phyloP scores from a whole-genome alignment of 2,113 vertebrate genomes.

The Pangasianodon gigas region DNA sequence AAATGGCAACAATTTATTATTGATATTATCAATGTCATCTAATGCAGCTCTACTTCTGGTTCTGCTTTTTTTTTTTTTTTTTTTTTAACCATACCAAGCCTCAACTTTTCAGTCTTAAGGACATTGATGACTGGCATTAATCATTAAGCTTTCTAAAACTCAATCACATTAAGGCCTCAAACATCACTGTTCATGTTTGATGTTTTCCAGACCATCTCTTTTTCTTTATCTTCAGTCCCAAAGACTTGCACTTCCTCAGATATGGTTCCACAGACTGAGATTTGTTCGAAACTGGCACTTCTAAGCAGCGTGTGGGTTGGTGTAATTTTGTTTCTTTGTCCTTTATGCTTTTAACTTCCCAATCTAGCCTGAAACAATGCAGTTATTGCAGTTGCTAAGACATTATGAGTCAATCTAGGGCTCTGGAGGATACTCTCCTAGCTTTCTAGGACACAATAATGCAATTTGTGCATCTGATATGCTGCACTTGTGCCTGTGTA shows the following conservation, averaged over 20 bases:
- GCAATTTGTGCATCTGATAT: slow-evolving; percentile 44
- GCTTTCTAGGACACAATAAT: slow-evolving; percentile 50
- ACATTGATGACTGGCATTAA: not conserved
- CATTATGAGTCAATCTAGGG: slow-evolving; percentile 41
- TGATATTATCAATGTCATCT: not conserved
- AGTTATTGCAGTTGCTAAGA: slow-evolving; percentile 27
- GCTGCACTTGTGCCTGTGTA: not conserved
- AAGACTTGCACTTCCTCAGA: not conserved
- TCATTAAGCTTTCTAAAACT: not conserved
- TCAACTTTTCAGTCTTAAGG: not conserved
- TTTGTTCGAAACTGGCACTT: slow-evolving; percentile 28
- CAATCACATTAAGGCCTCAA: slow-evolving; percentile 13
- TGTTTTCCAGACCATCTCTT: slow-evolving; percentile 9
- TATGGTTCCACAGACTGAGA: slow-evolving; percentile 3
- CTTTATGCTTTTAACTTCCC: slow-evolving; percentile 51
- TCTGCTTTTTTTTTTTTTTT: not conserved
- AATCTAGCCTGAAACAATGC: slow-evolving; percentile 44
- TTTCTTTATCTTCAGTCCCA: slow-evolving; percentile 11
- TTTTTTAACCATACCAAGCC: not conserved
- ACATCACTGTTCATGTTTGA: slow-evolving; percentile 26
- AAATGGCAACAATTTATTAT: not conserved
- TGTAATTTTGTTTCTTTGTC: slow-evolving; percentile 46
- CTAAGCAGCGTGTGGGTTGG: slow-evolving; percentile 42
- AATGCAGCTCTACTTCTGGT: not conserved
- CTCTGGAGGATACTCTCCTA: slow-evolving; percentile 13